A percentile compares a stretch with the other conserved stretches of the same genome.
phyloP scores from a whole-genome alignment of 2,113 vertebrate genomes.

The Sylvietta virens region DNA sequence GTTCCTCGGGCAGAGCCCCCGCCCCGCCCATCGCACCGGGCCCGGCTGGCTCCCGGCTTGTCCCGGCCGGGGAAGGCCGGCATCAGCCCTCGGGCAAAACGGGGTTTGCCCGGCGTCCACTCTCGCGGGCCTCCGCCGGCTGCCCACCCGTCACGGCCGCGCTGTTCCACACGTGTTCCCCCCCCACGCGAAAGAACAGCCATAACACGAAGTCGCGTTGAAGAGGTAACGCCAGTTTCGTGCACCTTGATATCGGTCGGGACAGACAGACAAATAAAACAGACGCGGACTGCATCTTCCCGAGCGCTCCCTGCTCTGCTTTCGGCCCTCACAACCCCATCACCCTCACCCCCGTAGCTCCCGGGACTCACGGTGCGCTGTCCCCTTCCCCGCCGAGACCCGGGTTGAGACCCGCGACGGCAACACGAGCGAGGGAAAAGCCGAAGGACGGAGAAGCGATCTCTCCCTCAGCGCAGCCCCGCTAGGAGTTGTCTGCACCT shows the following conservation, averaged over 20 bases:
- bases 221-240: neutral
- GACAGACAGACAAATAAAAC: no score
- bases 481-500: rapidly evolving
- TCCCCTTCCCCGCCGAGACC: no score
- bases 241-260: neutral
- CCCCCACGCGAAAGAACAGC: neutral
- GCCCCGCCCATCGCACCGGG: neutral
- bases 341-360: neutral
- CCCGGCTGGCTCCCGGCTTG: neutral
- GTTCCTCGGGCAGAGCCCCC: neutral
- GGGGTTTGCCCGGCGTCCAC: neutral
- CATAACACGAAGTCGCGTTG: neutral
- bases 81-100: neutral
- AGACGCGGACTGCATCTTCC: no score
- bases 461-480: neutral
- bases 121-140: neutral
- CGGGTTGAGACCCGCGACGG: neutral
- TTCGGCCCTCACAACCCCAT: no score
- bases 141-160: neutral
- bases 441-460: neutral
- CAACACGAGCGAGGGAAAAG: no score
- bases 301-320: neutral
- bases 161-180: neutral
- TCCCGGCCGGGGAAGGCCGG: neutral
- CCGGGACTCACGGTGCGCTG: neutral